Evolutionary conservation across 2,888 invertebrate species (phyloP).

Genomic region (Syrista parreyssii): DNA sequence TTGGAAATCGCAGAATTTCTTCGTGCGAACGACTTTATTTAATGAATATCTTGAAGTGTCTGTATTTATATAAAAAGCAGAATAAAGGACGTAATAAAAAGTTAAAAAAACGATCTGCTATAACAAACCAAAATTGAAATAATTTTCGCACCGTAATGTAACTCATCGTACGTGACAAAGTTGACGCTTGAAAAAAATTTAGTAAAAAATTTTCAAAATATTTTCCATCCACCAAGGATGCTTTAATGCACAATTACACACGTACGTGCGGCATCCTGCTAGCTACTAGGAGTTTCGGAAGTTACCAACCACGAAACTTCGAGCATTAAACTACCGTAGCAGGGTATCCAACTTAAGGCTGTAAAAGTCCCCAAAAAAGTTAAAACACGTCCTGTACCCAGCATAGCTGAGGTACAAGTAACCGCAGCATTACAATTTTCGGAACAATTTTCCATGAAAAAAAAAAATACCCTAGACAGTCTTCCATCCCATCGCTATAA

Average conservation of each 20-base stretch:
- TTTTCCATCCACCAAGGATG: not conserved
- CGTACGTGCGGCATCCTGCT: not conserved
- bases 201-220: not conserved
- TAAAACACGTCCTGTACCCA: not conserved
- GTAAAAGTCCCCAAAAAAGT: not conserved
- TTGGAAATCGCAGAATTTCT: not conserved
- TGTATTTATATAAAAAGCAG: not conserved
- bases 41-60: rapidly evolving
- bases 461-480: not conserved
- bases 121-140: not conserved
- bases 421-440: not conserved
- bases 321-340: not conserved
- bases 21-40: not conserved
- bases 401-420: not conserved
- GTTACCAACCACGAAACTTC: not conserved
- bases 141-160: not conserved
- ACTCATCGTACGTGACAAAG: not conserved
- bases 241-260: not conserved
- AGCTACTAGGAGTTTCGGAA: not conserved
- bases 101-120: not conserved
- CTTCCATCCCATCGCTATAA: conserved; percentile 36
- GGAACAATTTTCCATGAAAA: not conserved
- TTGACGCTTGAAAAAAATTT: not conserved
- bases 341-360: not conserved
- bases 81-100: not conserved